These are phyloP conservation scores for Caenorhabditis virilis DNA, from an alignment of 2,888 invertebrate species.

Conservation along the genomic window DNA sequence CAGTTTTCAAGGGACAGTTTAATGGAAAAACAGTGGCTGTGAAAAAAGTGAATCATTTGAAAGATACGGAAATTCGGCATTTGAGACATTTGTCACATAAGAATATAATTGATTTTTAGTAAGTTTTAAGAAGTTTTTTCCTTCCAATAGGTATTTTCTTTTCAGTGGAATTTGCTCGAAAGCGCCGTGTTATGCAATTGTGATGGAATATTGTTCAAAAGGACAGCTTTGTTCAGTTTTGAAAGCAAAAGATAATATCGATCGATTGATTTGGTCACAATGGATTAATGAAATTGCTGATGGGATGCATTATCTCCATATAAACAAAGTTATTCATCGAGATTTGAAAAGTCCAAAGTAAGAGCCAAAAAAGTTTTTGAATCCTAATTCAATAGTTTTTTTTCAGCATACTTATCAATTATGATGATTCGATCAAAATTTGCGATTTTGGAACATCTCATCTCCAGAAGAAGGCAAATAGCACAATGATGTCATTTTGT, in stretches of 20 bases:
- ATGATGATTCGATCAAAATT: constrained; percentile 79
- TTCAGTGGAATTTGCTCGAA: constrained; percentile 88
- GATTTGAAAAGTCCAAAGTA: constrained; percentile 95
- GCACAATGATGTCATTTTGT: constrained; percentile 92
- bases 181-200: constrained; percentile 87
- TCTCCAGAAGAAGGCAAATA: constrained; percentile 45
- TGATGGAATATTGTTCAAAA: constrained; percentile 97
- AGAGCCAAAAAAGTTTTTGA: constrained; percentile 72
- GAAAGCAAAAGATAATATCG: constrained; percentile 68
- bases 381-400: background rate
- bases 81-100: constrained; percentile 88
- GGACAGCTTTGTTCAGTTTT: constrained; percentile 91
- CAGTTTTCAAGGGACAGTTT: constrained; percentile 79
- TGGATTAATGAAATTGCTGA: constrained; percentile 83
- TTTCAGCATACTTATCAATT: constrained; percentile 71
- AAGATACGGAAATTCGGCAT: constrained; percentile 90
- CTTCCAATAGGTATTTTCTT: constrained; percentile 18
- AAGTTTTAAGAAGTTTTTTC: constrained; percentile 1
- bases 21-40: constrained; percentile 84
- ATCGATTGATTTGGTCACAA: constrained; percentile 10
- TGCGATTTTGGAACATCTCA: constrained; percentile 93
- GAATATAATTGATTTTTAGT: constrained; percentile 75
- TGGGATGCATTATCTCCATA: constrained; percentile 95
- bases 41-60: constrained; percentile 88
- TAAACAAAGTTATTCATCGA: constrained; percentile 93